These are phyloP conservation scores for Rhamnusium bicolor DNA, from an alignment of 2,888 invertebrate genomes.

Conservation along the genomic window DNA sequence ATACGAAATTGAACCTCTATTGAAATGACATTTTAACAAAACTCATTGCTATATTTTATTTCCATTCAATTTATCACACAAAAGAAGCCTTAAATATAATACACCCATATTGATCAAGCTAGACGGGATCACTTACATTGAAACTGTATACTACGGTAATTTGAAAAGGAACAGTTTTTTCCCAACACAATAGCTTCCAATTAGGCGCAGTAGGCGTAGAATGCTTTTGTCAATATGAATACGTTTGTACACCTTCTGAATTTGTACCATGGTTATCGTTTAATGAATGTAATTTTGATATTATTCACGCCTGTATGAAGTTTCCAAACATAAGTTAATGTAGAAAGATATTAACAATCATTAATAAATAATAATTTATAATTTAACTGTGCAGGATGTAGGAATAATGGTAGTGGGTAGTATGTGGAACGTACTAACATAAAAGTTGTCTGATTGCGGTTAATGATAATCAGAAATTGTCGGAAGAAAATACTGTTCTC, in stretches of 20 bases:
- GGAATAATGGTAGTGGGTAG: no score
- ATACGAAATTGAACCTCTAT: conserved; percentile 3
- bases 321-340: background rate
- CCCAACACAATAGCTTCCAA: conserved; percentile 21
- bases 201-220: conserved; percentile 19
- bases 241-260: background rate
- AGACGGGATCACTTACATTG: conserved; percentile 16
- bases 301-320: background rate
- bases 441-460: no score
- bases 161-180: conserved; percentile 10
- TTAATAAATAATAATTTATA: background rate
- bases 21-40: conserved; percentile 4
- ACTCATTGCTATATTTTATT: conserved; percentile 17
- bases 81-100: conserved; percentile 23
- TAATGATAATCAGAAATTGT: no score
- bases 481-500: no score
- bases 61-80: conserved; percentile 27
- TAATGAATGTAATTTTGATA: background rate
- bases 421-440: no score
- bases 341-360: background rate
- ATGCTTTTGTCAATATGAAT: conserved; percentile 13
- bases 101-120: conserved; percentile 11
- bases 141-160: conserved; percentile 19
- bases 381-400: background rate
- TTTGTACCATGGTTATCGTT: background rate